Evolutionary conservation across 2,888 invertebrate species (phyloP), one percentile per base, ranked within the genome.

Genomic region (Mythimna albipuncta): DNA sequence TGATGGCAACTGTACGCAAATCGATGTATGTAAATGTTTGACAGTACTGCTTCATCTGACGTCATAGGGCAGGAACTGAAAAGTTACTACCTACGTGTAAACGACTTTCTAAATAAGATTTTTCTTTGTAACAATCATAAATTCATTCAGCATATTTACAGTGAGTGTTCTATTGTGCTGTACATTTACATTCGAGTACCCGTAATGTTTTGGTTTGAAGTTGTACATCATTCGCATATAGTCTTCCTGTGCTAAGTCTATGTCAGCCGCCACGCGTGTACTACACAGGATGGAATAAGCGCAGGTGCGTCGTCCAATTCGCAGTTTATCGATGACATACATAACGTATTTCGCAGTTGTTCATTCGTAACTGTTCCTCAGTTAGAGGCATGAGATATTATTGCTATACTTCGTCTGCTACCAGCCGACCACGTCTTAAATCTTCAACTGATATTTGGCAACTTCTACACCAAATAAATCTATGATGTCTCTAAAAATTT

Each of bases 221-320:
- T n/a, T 59, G 38, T 64, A 64, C 21, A 64, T 55, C 47, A 41
- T 21, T 59, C 16, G 32, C 41, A n/a, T 44, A 47, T 19, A 52
- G 35, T 62, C 75, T 70, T 69, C 77, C 71, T 70, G 32, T 21
- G 16, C 19, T 50, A 57, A 32, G n/a, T 69, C 58, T 61, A 21
- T 62, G 50, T 50, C 19, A 35, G 70, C 41, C 35, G 77, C 41
- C 70, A 57, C n/a, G 38, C 38, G 32, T 32, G 21, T 77, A 41
- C 32, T n/a, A 21, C 69, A n/a, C 61, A 70, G 75, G 78, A 78
- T 75, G 21, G 41, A 78, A 5, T n/a, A 6, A 6, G 21, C 61
- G 26, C 75, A 75, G 71, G 78, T 75, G 75, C 61, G 50, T 55
- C 62, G 70, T 44, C 70, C 55, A 35, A 44, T 35, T 26, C 41